Conservation (phyloP, 2,113 vertebrate genomes). For the Emberiza fucata region DNA sequence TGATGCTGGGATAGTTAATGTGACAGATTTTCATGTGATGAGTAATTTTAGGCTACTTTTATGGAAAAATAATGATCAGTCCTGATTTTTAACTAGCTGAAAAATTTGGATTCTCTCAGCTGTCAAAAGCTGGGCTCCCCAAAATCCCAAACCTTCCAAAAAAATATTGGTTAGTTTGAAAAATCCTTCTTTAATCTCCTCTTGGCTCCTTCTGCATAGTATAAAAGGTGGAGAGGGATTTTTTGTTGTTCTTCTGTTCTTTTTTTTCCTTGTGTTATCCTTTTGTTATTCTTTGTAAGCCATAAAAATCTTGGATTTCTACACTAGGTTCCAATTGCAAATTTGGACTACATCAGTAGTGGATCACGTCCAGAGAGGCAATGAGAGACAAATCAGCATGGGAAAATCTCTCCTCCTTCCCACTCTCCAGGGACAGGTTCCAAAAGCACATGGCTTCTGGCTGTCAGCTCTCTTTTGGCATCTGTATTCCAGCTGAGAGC, state of each 20-base stretch:
- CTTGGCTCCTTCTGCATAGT: neutral
- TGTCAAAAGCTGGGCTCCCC: neutral
- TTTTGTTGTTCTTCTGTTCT: accelerated
- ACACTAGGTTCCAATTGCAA: neutral
- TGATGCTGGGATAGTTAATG: neutral
- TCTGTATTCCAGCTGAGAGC: conserved; percentile 58
- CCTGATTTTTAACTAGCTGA: neutral
- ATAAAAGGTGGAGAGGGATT: neutral
- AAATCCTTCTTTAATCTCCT: neutral
- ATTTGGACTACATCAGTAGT: conserved; percentile 21
- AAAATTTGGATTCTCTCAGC: neutral
- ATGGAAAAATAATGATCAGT: neutral
- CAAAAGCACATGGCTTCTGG: conserved; percentile 41
- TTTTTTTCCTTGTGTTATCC: neutral
- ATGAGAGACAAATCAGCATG: conserved; percentile 26
- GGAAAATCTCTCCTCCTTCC: conserved; percentile 23
- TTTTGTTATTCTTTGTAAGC: neutral
- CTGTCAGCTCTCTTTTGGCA: conserved; percentile 38
- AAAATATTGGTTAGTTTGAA: neutral
- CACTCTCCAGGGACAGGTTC: conserved; percentile 13
- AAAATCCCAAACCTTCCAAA: neutral
- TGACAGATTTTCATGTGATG: neutral
- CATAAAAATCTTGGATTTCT: neutral
- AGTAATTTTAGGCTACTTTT: neutral
- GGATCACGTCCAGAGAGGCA: conserved; percentile 21